Evolutionary conservation across 2,797 vertebrate species (phyloP).

Genomic region (Siniperca scherzeri): DNA sequence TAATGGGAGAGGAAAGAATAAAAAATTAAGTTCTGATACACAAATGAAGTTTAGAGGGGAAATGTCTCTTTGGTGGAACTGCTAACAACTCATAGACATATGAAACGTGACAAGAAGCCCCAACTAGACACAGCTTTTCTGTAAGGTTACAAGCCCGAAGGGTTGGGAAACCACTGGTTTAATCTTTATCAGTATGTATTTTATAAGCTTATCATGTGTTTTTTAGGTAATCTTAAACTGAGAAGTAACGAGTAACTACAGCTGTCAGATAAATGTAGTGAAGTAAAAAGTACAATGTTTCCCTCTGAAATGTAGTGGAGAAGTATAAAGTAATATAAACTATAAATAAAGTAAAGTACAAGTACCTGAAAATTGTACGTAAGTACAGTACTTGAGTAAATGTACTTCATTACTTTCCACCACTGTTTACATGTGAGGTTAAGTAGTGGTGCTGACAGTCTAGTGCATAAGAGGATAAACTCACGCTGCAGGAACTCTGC

Average conservation of each 20-base stretch:
- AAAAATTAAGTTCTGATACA: neutral
- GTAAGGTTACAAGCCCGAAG: neutral
- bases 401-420: neutral
- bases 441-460: neutral
- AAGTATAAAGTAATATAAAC: neutral
- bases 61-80: neutral
- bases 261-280: neutral
- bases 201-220: neutral
- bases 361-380: neutral
- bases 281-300: neutral
- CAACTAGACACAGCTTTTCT: neutral
- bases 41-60: neutral
- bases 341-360: neutral
- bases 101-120: neutral
- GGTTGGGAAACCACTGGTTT: neutral
- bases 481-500: constrained; percentile 76
- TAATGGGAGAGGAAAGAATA: neutral
- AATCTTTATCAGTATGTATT: neutral
- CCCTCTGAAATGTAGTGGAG: neutral
- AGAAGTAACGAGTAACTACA: neutral
- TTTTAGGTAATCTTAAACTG: neutral
- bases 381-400: neutral
- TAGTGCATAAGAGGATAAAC: constrained; percentile 35
- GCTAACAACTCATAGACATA: neutral
- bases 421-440: neutral